Conservation (phyloP, 37 sponge, comb jelly and placozoan species). For the Geodia barretti region DNA sequence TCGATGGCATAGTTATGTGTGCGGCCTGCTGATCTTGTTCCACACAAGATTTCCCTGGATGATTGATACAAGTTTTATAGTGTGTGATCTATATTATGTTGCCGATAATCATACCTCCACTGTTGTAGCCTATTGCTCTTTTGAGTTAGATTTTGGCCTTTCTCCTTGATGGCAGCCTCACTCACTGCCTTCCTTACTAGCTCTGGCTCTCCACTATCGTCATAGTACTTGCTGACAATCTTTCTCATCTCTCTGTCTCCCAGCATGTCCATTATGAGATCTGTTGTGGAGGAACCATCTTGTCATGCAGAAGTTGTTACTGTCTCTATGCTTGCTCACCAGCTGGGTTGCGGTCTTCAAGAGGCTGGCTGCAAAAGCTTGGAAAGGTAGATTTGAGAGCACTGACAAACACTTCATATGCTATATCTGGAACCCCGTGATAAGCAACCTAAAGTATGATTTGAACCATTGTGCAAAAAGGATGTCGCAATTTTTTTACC, state of each 20-base stretch:
- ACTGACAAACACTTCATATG: slow-evolving; percentile 68
- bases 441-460: slow-evolving; percentile 59
- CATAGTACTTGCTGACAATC: slow-evolving; percentile 48
- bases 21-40: neutral
- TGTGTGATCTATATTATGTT: too few relatives aligned
- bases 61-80: too few relatives aligned
- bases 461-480: neutral
- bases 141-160: too few relatives aligned
- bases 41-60: too few relatives aligned
- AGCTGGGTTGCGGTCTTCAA: slow-evolving; percentile 36
- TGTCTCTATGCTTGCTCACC: too few relatives aligned
- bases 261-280: slow-evolving; percentile 87
- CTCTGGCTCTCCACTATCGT: slow-evolving; percentile 30
- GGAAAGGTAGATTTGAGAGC: slow-evolving; percentile 7
- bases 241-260: slow-evolving; percentile 40
- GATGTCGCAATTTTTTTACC: slow-evolving; percentile 17
- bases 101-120: too few relatives aligned
- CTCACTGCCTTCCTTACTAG: slow-evolving; percentile 52
- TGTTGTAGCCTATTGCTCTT: too few relatives aligned
- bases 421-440: slow-evolving; percentile 58
- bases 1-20: neutral
- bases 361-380: neutral
- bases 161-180: too few relatives aligned
- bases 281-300: too few relatives aligned
- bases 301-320: too few relatives aligned